Percentiles rank a stretch among this genome's conserved stretches.
phyloP scores from a whole-genome alignment of 2,113 vertebrate species.

The Nanger granti region DNA sequence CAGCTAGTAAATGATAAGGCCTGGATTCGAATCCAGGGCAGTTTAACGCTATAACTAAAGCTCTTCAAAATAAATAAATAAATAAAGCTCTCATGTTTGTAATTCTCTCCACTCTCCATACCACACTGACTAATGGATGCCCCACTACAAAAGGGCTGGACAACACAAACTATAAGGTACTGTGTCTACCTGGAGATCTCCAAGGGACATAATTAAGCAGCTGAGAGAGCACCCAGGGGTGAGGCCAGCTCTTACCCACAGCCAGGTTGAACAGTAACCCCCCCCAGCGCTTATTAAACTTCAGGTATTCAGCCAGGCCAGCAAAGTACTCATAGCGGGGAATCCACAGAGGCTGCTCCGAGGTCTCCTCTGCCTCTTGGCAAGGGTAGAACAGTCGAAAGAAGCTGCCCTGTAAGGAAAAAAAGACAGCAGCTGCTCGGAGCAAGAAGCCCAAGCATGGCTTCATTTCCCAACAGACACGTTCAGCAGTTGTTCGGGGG shows the following conservation, averaged over 20 bases:
- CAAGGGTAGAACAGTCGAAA: conserved; percentile 83
- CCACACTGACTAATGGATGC: neutral
- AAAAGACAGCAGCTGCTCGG: conserved; percentile 5
- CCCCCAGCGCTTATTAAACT: conserved; percentile 66
- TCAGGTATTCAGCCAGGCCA: conserved; percentile 56
- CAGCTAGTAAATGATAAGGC: neutral
- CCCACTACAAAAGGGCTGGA: neutral
- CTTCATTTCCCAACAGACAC: neutral
- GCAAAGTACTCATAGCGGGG: conserved; percentile 75
- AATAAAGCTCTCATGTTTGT: neutral
- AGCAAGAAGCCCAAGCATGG: neutral
- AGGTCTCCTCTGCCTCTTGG: neutral
- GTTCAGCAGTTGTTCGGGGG: neutral
- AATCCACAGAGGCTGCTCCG: conserved; percentile 72
- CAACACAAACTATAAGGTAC: neutral
- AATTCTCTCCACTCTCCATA: neutral
- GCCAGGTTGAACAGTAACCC: conserved; percentile 61
- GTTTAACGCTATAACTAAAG: neutral
- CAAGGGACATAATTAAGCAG: neutral
- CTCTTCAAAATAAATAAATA: neutral
- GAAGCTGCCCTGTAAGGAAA: conserved; percentile 77
- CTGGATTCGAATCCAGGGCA: neutral
- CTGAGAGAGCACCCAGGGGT: neutral
- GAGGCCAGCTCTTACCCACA: conserved; percentile 70
- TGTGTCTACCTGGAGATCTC: neutral